phyloP scores from a whole-genome alignment of 2,113 vertebrate genomes.

The Syngnathus scovelli region DNA sequence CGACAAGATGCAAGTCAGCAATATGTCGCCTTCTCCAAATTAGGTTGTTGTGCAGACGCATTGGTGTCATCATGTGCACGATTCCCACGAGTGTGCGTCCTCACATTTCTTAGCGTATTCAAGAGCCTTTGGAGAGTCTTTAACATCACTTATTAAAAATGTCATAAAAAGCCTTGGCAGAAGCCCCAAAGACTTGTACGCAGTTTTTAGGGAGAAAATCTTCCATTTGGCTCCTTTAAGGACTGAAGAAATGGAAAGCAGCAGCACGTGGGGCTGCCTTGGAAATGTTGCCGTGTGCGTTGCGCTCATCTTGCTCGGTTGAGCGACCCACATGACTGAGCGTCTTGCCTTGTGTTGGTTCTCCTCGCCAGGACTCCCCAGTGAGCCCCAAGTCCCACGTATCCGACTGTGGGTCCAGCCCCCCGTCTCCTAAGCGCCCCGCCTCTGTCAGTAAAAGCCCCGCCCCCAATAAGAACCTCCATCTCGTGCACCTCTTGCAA shows the following conservation, averaged over 20 bases:
- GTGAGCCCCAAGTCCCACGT: constrained; percentile 73
- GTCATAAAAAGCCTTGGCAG: too few species aligned
- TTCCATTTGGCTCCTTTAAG: not conserved
- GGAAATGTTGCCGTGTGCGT: not conserved
- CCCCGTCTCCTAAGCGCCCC: constrained; percentile 85
- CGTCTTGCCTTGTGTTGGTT: constrained; percentile 12
- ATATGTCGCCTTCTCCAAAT: not conserved
- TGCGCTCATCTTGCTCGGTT: constrained; percentile 4
- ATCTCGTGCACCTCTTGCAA: constrained; percentile 7
- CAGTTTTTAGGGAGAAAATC: not conserved
- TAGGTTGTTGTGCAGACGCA: too few species aligned
- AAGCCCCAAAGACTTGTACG: not conserved
- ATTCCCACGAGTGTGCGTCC: not conserved
- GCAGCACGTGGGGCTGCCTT: not conserved
- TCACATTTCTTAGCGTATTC: too few species aligned
- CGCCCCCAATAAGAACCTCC: not conserved
- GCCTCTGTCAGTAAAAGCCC: constrained; percentile 81
- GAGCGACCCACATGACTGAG: constrained; percentile 27
- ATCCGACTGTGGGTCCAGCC: constrained; percentile 81
- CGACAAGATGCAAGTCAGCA: not conserved
- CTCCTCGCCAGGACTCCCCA: constrained; percentile 74
- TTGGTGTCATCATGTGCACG: constrained; percentile 7
- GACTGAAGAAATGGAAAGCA: not conserved
- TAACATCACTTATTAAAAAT: too few species aligned
- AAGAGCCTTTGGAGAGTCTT: too few species aligned